phyloP scores from a whole-genome alignment of 2,888 invertebrate genomes.

The Diaperis boleti region DNA sequence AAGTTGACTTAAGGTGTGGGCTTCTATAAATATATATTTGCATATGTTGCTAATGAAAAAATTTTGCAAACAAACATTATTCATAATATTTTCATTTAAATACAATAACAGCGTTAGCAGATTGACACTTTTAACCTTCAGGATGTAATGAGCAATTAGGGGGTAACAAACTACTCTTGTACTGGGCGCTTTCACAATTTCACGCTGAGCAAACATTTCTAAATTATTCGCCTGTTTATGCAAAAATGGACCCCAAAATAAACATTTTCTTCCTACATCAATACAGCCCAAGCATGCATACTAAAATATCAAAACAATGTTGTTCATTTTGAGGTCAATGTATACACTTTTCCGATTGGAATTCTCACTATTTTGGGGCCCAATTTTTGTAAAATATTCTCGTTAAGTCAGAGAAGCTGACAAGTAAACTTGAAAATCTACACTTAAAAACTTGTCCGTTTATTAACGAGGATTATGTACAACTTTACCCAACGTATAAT shows the following conservation, averaged over 20 bases:
- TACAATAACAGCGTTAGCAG: constrained; percentile 9
- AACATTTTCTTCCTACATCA: no score
- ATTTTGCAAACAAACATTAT: constrained; percentile 26
- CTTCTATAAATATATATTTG: constrained; percentile 18
- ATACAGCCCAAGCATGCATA: no score
- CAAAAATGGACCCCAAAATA: background rate
- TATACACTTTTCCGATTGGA: no score
- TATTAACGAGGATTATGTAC: no score
- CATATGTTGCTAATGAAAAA: constrained; percentile 23
- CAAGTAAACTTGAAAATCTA: no score
- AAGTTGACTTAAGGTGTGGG: constrained; percentile 23
- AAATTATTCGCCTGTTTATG: background rate
- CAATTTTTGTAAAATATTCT: no score
- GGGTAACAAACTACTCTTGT: constrained; percentile 1
- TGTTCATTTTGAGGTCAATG: no score
- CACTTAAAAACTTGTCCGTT: no score
- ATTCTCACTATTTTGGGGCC: no score
- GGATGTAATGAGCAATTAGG: background rate
- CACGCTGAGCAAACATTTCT: constrained; percentile 2
- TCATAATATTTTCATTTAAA: constrained; percentile 22
- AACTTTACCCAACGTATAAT: background rate
- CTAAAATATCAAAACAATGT: no score
- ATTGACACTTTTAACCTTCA: constrained; percentile 10
- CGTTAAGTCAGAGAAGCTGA: no score
- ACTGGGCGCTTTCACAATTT: background rate